A percentile compares a stretch with the other conserved stretches of the same genome.
These are phyloP conservation scores for Hippocampus abdominalis DNA, from an alignment of 2,113 vertebrate genomes.

Conservation along the genomic window DNA sequence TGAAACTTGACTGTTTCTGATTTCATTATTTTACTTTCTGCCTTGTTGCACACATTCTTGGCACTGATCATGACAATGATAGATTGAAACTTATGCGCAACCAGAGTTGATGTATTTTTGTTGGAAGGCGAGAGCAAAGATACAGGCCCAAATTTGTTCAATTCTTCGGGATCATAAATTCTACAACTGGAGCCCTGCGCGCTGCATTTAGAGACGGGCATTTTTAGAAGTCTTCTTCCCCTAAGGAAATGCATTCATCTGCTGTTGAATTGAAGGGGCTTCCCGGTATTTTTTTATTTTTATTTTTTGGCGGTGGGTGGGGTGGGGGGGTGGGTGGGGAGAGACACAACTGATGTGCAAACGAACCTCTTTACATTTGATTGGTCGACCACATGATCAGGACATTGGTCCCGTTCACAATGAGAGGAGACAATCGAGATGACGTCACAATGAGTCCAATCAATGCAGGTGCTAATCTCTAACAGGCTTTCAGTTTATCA, in stretches of 20 bases:
- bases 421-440: not conserved
- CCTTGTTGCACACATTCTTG: constrained; percentile 1
- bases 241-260: not conserved
- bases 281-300: not conserved
- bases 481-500: not conserved
- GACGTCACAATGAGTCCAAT: no score
- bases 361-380: not conserved
- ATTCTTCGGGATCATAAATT: not conserved
- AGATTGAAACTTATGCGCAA: constrained; percentile 1
- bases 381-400: not conserved
- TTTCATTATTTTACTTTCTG: not conserved
- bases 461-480: not conserved
- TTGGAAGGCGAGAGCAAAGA: not conserved
- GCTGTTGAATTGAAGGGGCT: not conserved
- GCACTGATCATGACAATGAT: not conserved
- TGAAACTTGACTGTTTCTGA: not conserved
- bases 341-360: not conserved
- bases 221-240: not conserved
- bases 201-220: not conserved
- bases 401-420: not conserved
- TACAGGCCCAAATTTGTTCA: not conserved
- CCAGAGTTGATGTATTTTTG: not conserved
- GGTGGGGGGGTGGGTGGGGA: no score
- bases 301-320: no score
- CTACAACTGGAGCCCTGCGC: not conserved